Evolutionary conservation across 2,113 vertebrate species (phyloP), one percentile per base, ranked within the genome.

Genomic region (Cercocebus atys): DNA sequence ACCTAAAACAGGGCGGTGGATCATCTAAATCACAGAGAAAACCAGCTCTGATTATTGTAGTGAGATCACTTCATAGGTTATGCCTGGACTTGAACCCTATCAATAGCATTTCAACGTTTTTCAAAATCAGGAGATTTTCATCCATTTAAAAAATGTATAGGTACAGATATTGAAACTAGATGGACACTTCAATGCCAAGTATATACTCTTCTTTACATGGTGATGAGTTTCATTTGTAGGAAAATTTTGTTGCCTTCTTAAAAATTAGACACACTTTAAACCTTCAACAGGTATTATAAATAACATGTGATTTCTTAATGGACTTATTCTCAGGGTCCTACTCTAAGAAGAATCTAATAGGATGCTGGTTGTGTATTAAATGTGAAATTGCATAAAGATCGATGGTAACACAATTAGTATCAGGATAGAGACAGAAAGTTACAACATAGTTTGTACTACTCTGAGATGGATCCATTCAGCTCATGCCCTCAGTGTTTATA

Each of bases 311-410:
- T 92, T 97, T 94, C 40, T 95, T 80, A 88, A 5, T 78, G 68
- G 92, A 95, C 97, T 98, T 95, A 83, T 97, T 98, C 98, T 98
- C 97, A 98, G 98, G 98, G 97, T 97, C 98, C 94, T 96, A 93
- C 90, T 98, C 88, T 96, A 97, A 25, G 93, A 93, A 84, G 70
- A 72, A 75, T 97, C 93, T 96, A 93, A 90, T 40, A 43, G 91
- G 83, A 73, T 89, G 14, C 82, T 86, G 50, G 72, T 45, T 97
- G 61, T 90, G 78, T 43, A 32, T 88, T 72, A 80, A 94, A 68
- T 76, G 81, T 84, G 81, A 85, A 75, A 68, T 7, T 38, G 38
- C 89, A 38, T 47, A 92, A 91, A 88, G 61, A 76, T 59, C 95
- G 78, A 68, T 11, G 66, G 55, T 11, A 45, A 87, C 23, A 84